Conservation (phyloP, 2,113 vertebrate genomes). For the Pachycephala philippinensis region DNA sequence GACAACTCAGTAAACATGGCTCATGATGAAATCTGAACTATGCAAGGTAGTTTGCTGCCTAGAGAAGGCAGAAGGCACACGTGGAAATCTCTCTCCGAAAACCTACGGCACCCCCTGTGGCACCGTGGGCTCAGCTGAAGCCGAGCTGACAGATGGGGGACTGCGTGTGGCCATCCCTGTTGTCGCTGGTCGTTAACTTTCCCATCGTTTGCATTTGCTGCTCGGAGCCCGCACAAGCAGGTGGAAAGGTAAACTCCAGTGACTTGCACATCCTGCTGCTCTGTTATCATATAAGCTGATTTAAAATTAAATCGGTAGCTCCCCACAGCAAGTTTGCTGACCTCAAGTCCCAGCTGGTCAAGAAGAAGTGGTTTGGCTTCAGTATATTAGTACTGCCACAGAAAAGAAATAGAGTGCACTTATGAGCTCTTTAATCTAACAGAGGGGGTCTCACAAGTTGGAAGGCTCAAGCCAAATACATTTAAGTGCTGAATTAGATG, state of each 20-base stretch:
- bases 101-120: fast-evolving
- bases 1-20: not conserved
- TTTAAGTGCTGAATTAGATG: not conserved
- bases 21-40: not conserved
- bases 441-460: not conserved
- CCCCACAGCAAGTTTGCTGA: not conserved
- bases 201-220: not conserved
- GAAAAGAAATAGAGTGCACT: not conserved
- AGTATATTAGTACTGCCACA: not conserved
- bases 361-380: not conserved
- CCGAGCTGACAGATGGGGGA: not conserved
- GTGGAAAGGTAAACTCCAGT: not conserved
- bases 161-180: not conserved
- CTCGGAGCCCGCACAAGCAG: not conserved
- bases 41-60: not conserved
- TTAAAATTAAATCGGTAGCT: not conserved
- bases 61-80: not conserved
- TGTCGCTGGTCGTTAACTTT: not conserved
- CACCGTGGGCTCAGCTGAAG: fast-evolving
- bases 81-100: not conserved
- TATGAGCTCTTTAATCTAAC: not conserved
- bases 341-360: not conserved
- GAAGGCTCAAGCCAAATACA: not conserved
- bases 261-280: not conserved
- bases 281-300: not conserved